Evolutionary conservation across 2,888 invertebrate genomes (phyloP).

Genomic region (Hydroisotoma schaefferi): DNA sequence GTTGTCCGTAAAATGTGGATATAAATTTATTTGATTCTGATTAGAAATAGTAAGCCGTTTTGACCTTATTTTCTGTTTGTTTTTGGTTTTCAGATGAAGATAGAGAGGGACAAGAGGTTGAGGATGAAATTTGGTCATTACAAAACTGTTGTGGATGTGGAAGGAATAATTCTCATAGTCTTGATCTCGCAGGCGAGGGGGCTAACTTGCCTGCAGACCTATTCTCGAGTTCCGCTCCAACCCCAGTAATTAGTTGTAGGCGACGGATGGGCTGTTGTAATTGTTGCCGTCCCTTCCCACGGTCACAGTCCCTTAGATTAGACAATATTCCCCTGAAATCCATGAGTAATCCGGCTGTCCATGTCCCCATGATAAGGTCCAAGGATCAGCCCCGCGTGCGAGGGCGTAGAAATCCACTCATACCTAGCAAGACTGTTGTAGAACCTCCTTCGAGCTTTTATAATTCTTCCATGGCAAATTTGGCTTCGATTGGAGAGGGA

Average conservation of each 20-base stretch:
- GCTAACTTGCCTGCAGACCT: too few species aligned
- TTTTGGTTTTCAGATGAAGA: conserved; percentile 44
- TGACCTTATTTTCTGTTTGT: conserved; percentile 33
- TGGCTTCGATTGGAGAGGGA: conserved; percentile 13
- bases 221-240: too few species aligned
- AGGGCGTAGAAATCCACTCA: conserved; percentile 40
- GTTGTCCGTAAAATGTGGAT: too few species aligned
- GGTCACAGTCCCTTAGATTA: conserved; percentile 44
- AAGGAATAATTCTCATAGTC: neutral
- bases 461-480: conserved; percentile 23
- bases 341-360: too few species aligned
- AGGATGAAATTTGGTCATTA: conserved; percentile 23
- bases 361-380: too few species aligned
- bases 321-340: conserved; percentile 40
- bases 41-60: too few species aligned
- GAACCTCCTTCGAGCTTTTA: conserved; percentile 33
- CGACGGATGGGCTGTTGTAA: conserved; percentile 13
- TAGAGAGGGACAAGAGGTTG: conserved; percentile 30
- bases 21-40: neutral
- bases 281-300: conserved; percentile 37
- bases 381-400: conserved; percentile 8
- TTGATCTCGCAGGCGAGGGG: neutral
- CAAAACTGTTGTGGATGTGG: conserved; percentile 8
- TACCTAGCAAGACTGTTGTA: conserved; percentile 44
- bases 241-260: too few species aligned